Evolutionary conservation across 2,113 vertebrate genomes (phyloP).

Genomic region (Leptosomus discolor): DNA sequence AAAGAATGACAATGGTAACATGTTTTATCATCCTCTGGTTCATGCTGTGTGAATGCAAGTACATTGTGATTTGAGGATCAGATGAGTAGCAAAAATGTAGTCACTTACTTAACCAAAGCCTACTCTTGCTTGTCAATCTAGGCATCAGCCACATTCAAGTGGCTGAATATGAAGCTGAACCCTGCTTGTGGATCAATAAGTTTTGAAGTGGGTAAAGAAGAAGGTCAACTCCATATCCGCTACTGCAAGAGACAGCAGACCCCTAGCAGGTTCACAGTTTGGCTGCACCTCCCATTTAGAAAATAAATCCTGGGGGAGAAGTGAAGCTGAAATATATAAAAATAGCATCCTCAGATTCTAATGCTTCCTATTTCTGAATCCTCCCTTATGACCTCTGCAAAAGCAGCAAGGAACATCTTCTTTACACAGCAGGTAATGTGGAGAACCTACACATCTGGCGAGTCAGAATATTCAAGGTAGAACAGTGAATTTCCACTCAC

Average conservation of each 20-base stretch:
- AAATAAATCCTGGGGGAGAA: background rate
- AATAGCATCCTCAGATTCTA: background rate
- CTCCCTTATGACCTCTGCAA: background rate
- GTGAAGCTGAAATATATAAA: background rate
- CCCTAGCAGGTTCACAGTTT: background rate
- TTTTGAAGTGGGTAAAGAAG: background rate
- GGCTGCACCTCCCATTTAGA: background rate
- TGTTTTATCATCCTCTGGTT: background rate
- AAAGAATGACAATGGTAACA: background rate
- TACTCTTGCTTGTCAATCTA: background rate
- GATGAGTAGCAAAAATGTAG: background rate
- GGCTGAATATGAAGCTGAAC: background rate
- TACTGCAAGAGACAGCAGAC: background rate
- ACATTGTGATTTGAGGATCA: background rate
- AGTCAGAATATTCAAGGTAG: background rate
- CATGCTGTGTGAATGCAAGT: background rate
- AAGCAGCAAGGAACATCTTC: background rate
- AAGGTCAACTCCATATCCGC: background rate
- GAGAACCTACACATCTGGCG: background rate
- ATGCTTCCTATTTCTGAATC: background rate
- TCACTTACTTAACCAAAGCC: background rate
- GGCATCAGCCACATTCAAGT: background rate
- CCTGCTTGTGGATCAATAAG: background rate
- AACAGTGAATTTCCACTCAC: background rate
- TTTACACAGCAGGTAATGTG: background rate